A percentile compares a stretch with the other conserved stretches of the same genome.
Evolutionary conservation across 2,888 invertebrate species (phyloP).

Genomic region (Punctoribates punctum): DNA sequence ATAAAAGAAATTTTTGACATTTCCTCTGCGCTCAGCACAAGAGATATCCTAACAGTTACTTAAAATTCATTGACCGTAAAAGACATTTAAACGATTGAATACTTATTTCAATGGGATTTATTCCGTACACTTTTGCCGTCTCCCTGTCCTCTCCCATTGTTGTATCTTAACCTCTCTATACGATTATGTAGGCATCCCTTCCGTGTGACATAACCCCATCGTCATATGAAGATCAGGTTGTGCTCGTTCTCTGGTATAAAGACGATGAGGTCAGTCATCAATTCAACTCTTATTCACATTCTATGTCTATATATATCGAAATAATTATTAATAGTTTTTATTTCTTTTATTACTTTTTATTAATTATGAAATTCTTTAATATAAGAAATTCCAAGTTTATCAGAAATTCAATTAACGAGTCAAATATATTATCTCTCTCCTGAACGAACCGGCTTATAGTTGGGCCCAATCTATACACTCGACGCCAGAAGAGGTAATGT

Average conservation of each 20-base stretch:
- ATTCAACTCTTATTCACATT: neutral
- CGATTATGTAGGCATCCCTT: constrained; percentile 36
- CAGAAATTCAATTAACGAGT: too few species aligned
- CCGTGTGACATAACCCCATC: constrained; percentile 43
- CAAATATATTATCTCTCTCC: too few species aligned
- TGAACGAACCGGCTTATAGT: neutral
- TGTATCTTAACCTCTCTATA: neutral
- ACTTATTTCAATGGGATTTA: neutral
- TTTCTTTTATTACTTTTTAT: neutral
- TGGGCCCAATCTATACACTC: constrained; percentile 39
- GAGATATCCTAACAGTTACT: constrained; percentile 1
- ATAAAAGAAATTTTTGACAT: neutral
- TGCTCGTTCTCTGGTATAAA: constrained; percentile 43
- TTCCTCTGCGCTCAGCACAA: neutral
- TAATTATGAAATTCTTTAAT: neutral
- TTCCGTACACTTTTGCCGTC: neutral
- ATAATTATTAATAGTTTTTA: neutral
- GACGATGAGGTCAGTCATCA: constrained; percentile 38
- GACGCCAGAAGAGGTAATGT: constrained; percentile 29
- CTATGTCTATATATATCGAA: neutral
- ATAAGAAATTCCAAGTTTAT: neutral
- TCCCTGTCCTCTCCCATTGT: neutral
- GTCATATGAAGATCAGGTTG: constrained; percentile 41
- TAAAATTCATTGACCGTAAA: constrained; percentile 13
- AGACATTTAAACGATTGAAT: constrained; percentile 9